Evolutionary conservation across 2,797 vertebrate genomes (phyloP), one percentile per base, ranked within the genome.

Genomic region (Sphenodon punctatus): DNA sequence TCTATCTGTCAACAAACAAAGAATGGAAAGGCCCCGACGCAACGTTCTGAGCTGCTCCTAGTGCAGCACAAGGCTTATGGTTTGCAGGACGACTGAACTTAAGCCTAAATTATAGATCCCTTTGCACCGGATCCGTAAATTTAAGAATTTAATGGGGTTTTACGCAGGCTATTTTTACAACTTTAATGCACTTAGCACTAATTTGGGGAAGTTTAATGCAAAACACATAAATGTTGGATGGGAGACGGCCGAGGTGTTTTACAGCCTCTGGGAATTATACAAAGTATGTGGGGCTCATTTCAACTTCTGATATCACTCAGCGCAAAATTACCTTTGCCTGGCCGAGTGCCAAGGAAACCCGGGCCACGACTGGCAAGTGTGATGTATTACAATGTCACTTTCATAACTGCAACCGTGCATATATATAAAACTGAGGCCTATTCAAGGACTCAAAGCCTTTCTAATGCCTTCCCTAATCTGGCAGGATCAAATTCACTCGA

Each of bases 121-220:
- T 53, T 1, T 59, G 15, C 88, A 83, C 81, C 3, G 2, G 68
- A 73, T 80, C 88, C 8, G 22, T 90, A 71, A 51, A 34, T 80
- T 88, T 76, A 70, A 81, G 86, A 65, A n/a, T 86, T 94, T 89
- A 92, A 88, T 78, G 88, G 86, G 85, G 87, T 89, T 93, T 92
- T 76, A 82, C 45, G 58, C 79, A 0, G 49, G 86, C 68, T 86
- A 61, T 87, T 91, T 94, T 93, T 93, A 91, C 88, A 91, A 58
- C 89, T 90, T 80, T 89, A 92, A 92, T 89, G 89, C 92, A 94
- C 93, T 94, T 92, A 94, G 88, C 89, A 88, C 93, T 91, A 93
- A 92, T 92, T 94, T 91, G 91, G 86, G 86, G 66, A 65, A 80
- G 89, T 94, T 93, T 91, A 93, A 91, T 90, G 88, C 92, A 87